A percentile compares a stretch with the other conserved stretches of the same genome.
These are phyloP conservation scores for Caenorhabditis tropicalis DNA, from an alignment of 1,140 invertebrate genomes.

Conservation along the genomic window DNA sequence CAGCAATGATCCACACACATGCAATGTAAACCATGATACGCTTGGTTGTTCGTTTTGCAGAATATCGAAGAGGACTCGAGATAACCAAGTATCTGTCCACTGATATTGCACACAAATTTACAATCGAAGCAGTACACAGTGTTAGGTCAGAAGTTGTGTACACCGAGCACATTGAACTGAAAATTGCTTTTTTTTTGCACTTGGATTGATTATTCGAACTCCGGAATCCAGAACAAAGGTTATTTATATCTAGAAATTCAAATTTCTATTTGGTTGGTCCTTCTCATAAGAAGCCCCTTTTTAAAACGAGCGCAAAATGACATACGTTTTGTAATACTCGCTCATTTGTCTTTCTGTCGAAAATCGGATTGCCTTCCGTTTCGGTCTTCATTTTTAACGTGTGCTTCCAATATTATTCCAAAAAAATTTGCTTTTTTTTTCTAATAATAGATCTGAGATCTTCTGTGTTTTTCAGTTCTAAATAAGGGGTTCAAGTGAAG, in stretches of 20 bases:
- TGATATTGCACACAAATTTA: conserved; percentile 74
- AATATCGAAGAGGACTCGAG: conserved; percentile 73
- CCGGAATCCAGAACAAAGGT: too few species aligned
- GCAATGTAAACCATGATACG: conserved; percentile 74
- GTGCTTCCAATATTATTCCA: background rate
- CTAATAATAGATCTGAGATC: background rate
- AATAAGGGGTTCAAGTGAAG: background rate
- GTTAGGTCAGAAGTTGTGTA: conserved; percentile 74
- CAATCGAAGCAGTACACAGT: conserved; percentile 75
- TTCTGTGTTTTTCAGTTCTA: background rate
- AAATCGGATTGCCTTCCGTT: conserved; percentile 19
- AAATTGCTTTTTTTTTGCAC: too few species aligned
- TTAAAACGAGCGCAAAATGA: background rate
- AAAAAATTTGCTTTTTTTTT: background rate
- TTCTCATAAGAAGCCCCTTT: background rate
- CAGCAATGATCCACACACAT: conserved; percentile 74
- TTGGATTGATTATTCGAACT: too few species aligned
- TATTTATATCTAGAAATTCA: background rate
- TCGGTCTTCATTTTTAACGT: background rate
- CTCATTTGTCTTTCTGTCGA: conserved; percentile 40
- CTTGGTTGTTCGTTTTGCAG: conserved; percentile 73
- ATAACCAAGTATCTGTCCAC: conserved; percentile 73
- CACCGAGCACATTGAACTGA: conserved; percentile 71
- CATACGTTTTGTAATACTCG: conserved; percentile 34
- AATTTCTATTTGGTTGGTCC: background rate